Base-by-base conservation (phyloP, 1,140 invertebrate species). In the Ceratina calcarata region DNA sequence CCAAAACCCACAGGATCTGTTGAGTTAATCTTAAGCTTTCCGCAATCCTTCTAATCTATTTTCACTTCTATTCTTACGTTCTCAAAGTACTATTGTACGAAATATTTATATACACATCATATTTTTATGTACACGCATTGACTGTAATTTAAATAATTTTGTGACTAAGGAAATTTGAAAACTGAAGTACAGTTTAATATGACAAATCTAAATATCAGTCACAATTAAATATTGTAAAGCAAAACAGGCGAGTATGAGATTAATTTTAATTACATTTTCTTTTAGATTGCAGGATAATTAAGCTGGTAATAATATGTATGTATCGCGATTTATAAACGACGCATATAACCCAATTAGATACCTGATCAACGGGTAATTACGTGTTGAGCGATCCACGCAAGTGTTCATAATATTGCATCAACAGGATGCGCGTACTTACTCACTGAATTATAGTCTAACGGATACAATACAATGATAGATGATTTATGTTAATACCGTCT, bases 401-500 rank as follows among this genome's bases (percentile, higher is more conserved):
- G 16, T 77, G 27, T 77, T 45, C 58, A 64, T 75, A 81, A 81
- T 57, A n/a, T 77, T 76, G 27, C 75, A 58, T 66, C 66, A 78
- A 81, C 37, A 57, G 60, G 57, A 72, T 61, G 67, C 64, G 22
- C 6, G 32, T 37, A 37, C 32, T 37, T 37, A 75, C 53, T 32
- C 58, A 69, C 18, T n/a, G 66, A 68, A 75, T 69, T 80, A 69
- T 71, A 78, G 32, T 66, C 66, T 78, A 53, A 62, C 61, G 27
- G 60, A 73, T 85, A 80, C 74, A 82, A 86, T 83, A 83, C 82
- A 81, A 66, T 89, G 88, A 88, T 86, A 87, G 87, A 89, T 89
- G 86, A 89, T 90, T 90, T 89, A 89, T 89, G 86, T 88, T 87
- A 89, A 88, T 89, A 89, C 87, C 83, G 78, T 84, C 86, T 81